A percentile compares a stretch with the other conserved stretches of the same genome.
These are phyloP conservation scores for Anser brachyrhynchus DNA, from an alignment of 2,113 vertebrate species.

Conservation along the genomic window DNA sequence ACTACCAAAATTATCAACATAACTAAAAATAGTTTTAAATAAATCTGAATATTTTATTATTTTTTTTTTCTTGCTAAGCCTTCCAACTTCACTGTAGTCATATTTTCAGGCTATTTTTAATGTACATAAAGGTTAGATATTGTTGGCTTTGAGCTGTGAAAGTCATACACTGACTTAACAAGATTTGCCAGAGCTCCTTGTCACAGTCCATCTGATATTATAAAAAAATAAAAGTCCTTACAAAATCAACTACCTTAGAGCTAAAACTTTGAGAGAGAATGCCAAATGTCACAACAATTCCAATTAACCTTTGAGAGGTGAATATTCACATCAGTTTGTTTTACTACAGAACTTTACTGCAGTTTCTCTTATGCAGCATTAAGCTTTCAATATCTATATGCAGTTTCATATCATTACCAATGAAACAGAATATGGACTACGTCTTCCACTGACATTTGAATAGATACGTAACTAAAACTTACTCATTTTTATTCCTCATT, in stretches of 20 bases:
- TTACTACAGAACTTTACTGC: background rate
- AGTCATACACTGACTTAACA: background rate
- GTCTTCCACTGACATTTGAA: background rate
- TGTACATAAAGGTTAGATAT: background rate
- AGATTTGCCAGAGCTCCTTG: background rate
- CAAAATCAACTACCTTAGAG: background rate
- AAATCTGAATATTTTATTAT: background rate
- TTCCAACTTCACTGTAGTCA: background rate
- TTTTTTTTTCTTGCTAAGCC: background rate
- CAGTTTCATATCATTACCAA: background rate
- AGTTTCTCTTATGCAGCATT: background rate
- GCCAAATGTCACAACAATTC: background rate
- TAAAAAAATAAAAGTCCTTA: background rate
- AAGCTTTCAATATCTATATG: background rate
- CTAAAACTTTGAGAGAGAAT: background rate
- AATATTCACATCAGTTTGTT: background rate
- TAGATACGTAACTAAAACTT: background rate
- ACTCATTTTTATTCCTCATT: background rate
- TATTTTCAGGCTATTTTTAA: constrained; percentile 9
- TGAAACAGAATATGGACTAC: background rate
- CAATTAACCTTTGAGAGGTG: background rate
- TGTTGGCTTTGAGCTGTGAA: background rate
- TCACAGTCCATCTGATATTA: background rate
- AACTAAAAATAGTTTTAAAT: constrained; percentile 13
- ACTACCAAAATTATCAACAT: background rate